phyloP scores from a whole-genome alignment of 2,113 vertebrate species.

The Mionectes macconnelli region DNA sequence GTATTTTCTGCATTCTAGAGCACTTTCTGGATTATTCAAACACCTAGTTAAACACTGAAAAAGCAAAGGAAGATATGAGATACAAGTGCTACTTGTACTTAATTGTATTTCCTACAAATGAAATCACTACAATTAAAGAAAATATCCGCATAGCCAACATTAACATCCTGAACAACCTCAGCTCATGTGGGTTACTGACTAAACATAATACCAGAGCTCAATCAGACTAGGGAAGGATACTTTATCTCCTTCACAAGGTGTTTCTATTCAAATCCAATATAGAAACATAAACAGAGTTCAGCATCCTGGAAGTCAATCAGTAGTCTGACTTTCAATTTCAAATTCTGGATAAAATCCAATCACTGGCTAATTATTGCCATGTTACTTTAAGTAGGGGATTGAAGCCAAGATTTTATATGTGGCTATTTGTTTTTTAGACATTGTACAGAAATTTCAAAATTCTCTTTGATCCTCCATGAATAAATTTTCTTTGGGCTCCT shows the following conservation, averaged over 20 bases:
- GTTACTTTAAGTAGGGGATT: neutral
- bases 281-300: neutral
- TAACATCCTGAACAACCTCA: neutral
- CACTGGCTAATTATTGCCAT: neutral
- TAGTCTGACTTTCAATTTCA: neutral
- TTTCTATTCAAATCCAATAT: neutral
- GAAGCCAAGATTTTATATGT: neutral
- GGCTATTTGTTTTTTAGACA: neutral
- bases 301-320: neutral
- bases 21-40: neutral
- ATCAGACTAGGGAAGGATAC: neutral
- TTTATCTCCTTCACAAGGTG: neutral
- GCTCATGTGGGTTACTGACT: neutral
- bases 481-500: neutral
- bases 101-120: neutral
- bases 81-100: neutral
- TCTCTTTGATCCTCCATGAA: neutral
- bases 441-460: neutral
- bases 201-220: neutral
- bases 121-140: neutral
- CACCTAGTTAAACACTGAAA: neutral
- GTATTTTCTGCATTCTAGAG: neutral
- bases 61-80: neutral
- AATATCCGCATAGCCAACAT: neutral
- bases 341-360: neutral